These are phyloP conservation scores for Porites divaricata DNA, from an alignment of 92 coral and sea anemone species.

Conservation along the genomic window DNA sequence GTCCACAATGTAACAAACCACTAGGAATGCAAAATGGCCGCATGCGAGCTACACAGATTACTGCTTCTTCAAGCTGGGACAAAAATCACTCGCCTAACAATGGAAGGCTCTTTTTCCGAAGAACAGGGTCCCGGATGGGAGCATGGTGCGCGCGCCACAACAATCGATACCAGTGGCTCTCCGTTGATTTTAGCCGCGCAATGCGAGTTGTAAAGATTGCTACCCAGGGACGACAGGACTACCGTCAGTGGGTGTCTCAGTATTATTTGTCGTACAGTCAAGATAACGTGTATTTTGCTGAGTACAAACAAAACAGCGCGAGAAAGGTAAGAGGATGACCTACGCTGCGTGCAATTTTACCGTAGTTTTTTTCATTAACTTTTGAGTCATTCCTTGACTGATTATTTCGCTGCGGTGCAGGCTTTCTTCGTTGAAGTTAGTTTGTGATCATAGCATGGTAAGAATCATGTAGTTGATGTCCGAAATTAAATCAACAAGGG, in stretches of 20 bases:
- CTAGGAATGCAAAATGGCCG: conserved; percentile 79
- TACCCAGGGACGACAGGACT: conserved; percentile 75
- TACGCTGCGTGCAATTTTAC: no score
- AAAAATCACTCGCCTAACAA: conserved; percentile 58
- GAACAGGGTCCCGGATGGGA: conserved; percentile 65
- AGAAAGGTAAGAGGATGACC: conserved; percentile 50
- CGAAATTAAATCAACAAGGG: no score
- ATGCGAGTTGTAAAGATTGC: conserved; percentile 62
- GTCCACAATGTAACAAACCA: conserved; percentile 73
- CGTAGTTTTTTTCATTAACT: no score
- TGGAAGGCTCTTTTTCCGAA: conserved; percentile 64
- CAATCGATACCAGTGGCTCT: conserved; percentile 74
- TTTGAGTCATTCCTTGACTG: no score
- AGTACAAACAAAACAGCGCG: conserved; percentile 55
- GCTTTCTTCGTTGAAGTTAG: no score
- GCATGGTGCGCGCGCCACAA: conserved; percentile 86
- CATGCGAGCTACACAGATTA: conserved; percentile 44
- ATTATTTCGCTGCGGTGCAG: no score
- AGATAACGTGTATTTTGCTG: conserved; percentile 65
- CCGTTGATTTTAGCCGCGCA: conserved; percentile 68
- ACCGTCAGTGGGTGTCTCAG: conserved; percentile 72
- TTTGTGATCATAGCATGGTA: no score
- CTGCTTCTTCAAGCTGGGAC: conserved; percentile 73
- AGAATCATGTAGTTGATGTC: no score
- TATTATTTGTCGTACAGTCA: conserved; percentile 72